phyloP scores from a whole-genome alignment of 2,113 vertebrate species.

The Xiphorhynchus elegans region DNA sequence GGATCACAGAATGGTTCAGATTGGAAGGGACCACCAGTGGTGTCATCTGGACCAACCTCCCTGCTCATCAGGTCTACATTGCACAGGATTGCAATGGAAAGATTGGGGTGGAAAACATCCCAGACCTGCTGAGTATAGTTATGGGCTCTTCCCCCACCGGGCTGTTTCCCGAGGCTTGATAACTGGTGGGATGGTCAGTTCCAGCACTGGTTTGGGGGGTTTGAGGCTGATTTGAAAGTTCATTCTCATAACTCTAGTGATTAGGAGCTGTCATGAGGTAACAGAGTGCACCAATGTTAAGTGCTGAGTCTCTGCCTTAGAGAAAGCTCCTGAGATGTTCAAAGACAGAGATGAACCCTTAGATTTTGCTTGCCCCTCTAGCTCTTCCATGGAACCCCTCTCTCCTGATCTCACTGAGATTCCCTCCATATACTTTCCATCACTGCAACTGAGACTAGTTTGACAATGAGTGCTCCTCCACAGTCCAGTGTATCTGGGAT shows the following conservation, averaged over 20 bases:
- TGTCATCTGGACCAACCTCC: not conserved
- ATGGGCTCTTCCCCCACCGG: not conserved
- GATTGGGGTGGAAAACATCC: not conserved
- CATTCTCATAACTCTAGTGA: not conserved
- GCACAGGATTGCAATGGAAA: not conserved
- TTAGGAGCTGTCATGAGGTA: not conserved
- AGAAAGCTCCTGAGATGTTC: not conserved
- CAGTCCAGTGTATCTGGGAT: fast-evolving
- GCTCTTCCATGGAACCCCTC: not conserved
- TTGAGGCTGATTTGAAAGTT: not conserved
- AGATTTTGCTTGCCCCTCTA: not conserved
- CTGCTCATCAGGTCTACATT: not conserved
- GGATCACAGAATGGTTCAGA: not conserved
- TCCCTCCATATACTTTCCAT: not conserved
- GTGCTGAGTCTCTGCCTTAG: not conserved
- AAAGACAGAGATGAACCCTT: not conserved
- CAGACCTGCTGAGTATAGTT: fast-evolving
- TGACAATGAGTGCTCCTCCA: fast-evolving
- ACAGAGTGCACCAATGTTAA: fast-evolving
- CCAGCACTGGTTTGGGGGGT: too few species aligned
- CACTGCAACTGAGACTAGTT: not conserved
- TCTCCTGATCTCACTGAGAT: not conserved
- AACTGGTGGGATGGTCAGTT: not conserved
- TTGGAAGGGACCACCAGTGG: not conserved
- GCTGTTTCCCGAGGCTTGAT: not conserved